phyloP scores from a whole-genome alignment of 1,140 invertebrate species.

The Contarinia nasturtii region DNA sequence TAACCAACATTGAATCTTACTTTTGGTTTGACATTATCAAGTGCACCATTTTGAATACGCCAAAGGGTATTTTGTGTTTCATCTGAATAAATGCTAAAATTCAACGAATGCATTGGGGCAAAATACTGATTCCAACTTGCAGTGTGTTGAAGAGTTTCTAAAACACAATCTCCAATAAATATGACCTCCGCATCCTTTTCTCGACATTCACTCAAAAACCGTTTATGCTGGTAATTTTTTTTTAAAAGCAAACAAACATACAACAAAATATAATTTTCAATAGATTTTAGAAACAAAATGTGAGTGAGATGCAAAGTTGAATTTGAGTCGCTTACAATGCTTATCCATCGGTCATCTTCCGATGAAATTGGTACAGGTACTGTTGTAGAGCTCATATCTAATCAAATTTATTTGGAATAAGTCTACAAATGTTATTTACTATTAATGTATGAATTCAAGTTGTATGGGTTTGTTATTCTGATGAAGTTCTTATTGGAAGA shows the following conservation, averaged over 20 bases:
- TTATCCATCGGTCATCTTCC: slow-evolving; percentile 46
- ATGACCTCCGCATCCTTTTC: slow-evolving; percentile 81
- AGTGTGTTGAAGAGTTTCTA: slow-evolving; percentile 55
- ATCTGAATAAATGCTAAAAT: slow-evolving; percentile 79
- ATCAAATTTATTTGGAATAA: slow-evolving; percentile 10
- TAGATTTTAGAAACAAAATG: not conserved
- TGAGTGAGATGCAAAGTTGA: slow-evolving; percentile 2
- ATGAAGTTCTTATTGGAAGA: too few relatives aligned
- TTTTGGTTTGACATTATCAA: slow-evolving; percentile 74
- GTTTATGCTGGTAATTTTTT: slow-evolving; percentile 71
- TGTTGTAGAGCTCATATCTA: too few relatives aligned
- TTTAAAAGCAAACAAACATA: too few relatives aligned
- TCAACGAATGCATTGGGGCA: slow-evolving; percentile 69
- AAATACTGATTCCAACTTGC: slow-evolving; percentile 73
- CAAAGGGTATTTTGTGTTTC: slow-evolving; percentile 74
- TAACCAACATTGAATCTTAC: slow-evolving; percentile 24
- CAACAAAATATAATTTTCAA: too few relatives aligned
- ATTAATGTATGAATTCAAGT: too few relatives aligned
- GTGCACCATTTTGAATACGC: slow-evolving; percentile 70
- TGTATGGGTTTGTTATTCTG: too few relatives aligned
- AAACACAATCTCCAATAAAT: slow-evolving; percentile 72
- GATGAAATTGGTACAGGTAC: too few relatives aligned
- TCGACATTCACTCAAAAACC: slow-evolving; percentile 59
- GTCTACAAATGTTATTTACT: too few relatives aligned
- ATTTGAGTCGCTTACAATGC: slow-evolving; percentile 38